Conservation (phyloP, 2,113 vertebrate species). For the Eptatretus burgeri region DNA sequence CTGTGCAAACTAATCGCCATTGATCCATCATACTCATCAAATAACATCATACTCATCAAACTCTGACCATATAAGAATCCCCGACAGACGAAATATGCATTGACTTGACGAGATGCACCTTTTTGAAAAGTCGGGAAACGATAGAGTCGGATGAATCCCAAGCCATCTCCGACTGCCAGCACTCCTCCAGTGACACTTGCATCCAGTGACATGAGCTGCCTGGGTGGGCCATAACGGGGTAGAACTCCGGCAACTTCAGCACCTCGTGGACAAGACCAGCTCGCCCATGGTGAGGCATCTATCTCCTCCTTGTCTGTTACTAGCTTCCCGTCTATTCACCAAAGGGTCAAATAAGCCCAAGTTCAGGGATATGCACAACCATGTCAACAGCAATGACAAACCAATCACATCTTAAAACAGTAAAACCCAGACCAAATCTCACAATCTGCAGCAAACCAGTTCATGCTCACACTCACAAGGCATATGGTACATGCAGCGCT, state of each 20-base stretch:
- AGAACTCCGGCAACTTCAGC: constrained; percentile 70
- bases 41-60: no score
- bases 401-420: no score
- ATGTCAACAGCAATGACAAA: no score
- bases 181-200: constrained; percentile 59
- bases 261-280: constrained; percentile 67
- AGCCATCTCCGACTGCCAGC: constrained; percentile 58
- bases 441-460: no score
- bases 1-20: no score
- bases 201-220: constrained; percentile 61
- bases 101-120: constrained; percentile 23
- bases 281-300: constrained; percentile 64
- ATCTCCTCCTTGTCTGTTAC: constrained; percentile 51
- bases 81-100: no score
- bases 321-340: constrained; percentile 42
- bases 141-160: constrained; percentile 61
- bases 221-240: constrained; percentile 49
- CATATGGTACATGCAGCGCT: constrained; percentile 69
- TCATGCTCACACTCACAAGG: constrained; percentile 28
- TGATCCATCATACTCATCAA: no score
- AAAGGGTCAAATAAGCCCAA: no score
- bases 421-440: no score
- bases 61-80: no score
- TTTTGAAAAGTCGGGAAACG: constrained; percentile 74
- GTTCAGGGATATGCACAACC: no score